A percentile compares a stretch with the other conserved stretches of the same genome.
These are phyloP conservation scores for Eulithis prunata DNA, from an alignment of 2,888 invertebrate genomes.

Conservation along the genomic window DNA sequence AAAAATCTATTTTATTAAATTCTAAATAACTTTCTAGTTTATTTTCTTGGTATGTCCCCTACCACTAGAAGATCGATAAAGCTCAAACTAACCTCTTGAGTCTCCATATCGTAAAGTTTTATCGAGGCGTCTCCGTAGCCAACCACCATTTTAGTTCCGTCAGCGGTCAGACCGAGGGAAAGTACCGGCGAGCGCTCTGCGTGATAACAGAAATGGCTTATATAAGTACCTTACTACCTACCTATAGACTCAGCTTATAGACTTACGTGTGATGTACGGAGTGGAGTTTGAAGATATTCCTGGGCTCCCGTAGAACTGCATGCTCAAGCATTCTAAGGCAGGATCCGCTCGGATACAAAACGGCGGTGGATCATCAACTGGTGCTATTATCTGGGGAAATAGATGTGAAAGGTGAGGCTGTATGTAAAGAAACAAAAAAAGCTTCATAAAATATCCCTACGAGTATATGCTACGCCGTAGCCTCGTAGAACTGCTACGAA, in stretches of 20 bases:
- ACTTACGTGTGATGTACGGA: constrained; percentile 66
- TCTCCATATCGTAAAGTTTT: constrained; percentile 73
- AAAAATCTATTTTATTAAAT: too few relatives aligned
- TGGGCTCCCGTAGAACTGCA: constrained; percentile 70
- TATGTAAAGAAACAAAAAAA: neutral
- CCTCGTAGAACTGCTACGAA: too few relatives aligned
- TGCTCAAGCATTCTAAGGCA: constrained; percentile 64
- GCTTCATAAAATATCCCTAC: neutral
- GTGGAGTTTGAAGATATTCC: constrained; percentile 59
- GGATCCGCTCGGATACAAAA: constrained; percentile 72
- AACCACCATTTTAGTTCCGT: constrained; percentile 61
- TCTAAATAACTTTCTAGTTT: too few relatives aligned
- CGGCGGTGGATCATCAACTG: constrained; percentile 52
- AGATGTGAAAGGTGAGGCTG: neutral
- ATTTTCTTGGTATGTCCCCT: too few relatives aligned
- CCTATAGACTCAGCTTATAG: too few relatives aligned
- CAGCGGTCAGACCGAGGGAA: constrained; percentile 64
- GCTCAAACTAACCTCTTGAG: constrained; percentile 63
- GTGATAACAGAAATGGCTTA: neutral
- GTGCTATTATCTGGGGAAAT: constrained; percentile 52
- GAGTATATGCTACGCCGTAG: too few relatives aligned
- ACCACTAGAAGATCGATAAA: constrained; percentile 16
- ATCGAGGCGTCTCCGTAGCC: constrained; percentile 72
- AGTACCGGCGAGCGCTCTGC: constrained; percentile 66
- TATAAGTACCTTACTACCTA: neutral